Percentiles rank a stretch among this genome's conserved stretches.
phyloP scores from a whole-genome alignment of 37 sponge, comb jelly and placozoan species.

The Axinella damicornis region DNA sequence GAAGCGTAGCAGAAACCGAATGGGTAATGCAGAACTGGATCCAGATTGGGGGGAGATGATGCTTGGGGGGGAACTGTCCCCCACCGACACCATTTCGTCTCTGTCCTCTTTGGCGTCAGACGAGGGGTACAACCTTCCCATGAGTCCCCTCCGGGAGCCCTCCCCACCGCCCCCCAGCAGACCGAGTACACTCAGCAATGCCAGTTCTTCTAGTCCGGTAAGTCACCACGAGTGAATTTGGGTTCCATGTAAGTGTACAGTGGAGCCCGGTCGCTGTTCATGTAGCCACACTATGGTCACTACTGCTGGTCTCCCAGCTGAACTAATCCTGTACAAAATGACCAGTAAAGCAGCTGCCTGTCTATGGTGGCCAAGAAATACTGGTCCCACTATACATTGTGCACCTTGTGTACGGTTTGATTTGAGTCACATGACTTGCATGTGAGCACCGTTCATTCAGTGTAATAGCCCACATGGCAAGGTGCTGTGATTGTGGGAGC shows the following conservation, averaged over 20 bases:
- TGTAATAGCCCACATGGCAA: too few species aligned
- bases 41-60: background rate
- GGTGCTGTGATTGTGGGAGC: too few species aligned
- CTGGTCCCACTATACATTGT: background rate
- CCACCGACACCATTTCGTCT: background rate
- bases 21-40: slow-evolving; percentile 56
- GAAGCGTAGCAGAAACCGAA: slow-evolving; percentile 5
- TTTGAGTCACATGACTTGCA: too few species aligned
- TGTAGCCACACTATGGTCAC: too few species aligned
- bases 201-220: too few species aligned
- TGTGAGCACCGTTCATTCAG: too few species aligned
- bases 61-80: background rate
- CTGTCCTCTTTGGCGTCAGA: slow-evolving; percentile 10
- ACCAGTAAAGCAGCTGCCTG: too few species aligned
- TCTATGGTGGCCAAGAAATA: too few species aligned
- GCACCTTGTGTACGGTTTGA: too few species aligned
- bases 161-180: background rate
- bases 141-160: slow-evolving; percentile 17
- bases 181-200: too few species aligned
- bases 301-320: too few species aligned
- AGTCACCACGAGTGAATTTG: background rate
- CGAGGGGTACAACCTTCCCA: background rate
- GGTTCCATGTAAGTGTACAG: background rate
- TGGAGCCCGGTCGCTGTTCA: background rate
- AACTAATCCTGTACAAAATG: too few species aligned